Conservation (phyloP, 2,797 vertebrate species). For the Pseudochromis fuscus region DNA sequence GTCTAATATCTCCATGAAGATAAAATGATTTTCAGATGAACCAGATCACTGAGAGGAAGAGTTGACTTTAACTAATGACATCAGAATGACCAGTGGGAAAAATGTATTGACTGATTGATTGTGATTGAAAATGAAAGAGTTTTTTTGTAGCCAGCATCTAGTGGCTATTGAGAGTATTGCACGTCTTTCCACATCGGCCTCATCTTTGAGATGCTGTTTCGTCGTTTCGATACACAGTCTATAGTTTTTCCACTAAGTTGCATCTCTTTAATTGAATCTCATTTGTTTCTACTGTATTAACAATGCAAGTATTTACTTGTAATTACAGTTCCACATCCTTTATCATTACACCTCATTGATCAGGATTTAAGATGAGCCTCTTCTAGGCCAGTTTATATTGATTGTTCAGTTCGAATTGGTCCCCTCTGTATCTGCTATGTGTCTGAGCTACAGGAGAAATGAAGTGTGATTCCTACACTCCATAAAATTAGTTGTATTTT, state of each 20-base stretch:
- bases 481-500: conserved; percentile 24
- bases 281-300: conserved; percentile 11
- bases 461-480: conserved; percentile 17
- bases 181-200: no score
- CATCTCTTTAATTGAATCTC: not conserved
- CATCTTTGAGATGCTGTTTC: no score
- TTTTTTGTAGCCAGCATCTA: no score
- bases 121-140: no score
- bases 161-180: no score
- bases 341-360: conserved; percentile 4
- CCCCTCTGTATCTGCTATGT: conserved; percentile 33
- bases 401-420: conserved; percentile 29
- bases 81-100: no score
- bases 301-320: conserved; percentile 5
- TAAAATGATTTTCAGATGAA: no score
- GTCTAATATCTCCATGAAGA: no score
- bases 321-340: conserved; percentile 7
- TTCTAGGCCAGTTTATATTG: conserved; percentile 11
- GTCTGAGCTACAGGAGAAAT: conserved; percentile 19
- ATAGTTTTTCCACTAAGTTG: not conserved
- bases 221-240: no score
- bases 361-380: not conserved
- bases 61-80: no score
- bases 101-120: no score
- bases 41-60: no score